phyloP scores from a whole-genome alignment of 2,797 vertebrate species.

The Pteronotus mesoamericanus region DNA sequence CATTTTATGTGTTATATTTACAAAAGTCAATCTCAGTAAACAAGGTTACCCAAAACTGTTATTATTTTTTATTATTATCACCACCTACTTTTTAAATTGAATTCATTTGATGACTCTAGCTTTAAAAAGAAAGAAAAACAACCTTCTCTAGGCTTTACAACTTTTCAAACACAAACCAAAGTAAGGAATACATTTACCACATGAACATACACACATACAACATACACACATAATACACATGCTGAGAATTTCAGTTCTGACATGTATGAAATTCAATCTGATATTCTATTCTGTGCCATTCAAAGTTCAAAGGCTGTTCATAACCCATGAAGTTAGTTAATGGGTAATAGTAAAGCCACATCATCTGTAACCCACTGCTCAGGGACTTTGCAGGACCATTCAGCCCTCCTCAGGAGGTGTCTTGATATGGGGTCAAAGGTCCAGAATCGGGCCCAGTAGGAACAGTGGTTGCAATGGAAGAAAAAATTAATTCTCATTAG shows the following conservation, averaged over 20 bases:
- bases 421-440: not conserved
- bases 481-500: not conserved
- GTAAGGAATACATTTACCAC: not conserved
- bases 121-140: not conserved
- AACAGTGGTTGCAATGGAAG: not conserved
- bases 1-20: not conserved
- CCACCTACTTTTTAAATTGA: not conserved
- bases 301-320: not conserved
- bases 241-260: not conserved
- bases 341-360: not conserved
- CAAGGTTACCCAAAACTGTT: not conserved
- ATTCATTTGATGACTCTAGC: not conserved
- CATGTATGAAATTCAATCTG: not conserved
- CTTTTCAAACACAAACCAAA: not conserved
- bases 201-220: not conserved
- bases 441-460: not conserved
- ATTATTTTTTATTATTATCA: not conserved
- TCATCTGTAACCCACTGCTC: not conserved
- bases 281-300: not conserved
- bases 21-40: not conserved
- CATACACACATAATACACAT: not conserved
- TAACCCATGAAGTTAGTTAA: not conserved
- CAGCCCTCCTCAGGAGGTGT: not conserved
- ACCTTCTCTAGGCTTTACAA: not conserved
- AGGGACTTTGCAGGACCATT: not conserved